A percentile compares a stretch with the other conserved stretches of the same genome.
Conservation (phyloP, 2,797 vertebrate genomes). For the Phoxinus dragarum region DNA sequence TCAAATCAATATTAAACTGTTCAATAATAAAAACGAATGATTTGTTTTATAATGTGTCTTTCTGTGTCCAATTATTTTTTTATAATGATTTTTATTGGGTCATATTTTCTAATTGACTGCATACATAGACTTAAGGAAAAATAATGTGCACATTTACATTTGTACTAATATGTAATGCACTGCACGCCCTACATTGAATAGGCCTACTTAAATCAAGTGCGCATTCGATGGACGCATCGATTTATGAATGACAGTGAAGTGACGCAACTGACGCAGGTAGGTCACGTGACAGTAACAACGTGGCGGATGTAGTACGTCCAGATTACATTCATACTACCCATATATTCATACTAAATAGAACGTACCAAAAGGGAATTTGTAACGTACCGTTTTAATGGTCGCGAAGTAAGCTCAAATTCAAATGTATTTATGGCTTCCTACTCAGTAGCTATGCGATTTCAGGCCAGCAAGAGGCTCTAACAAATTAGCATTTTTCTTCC, state of each 20-base stretch:
- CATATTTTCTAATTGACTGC: not conserved
- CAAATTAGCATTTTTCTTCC: not conserved
- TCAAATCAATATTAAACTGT: slow-evolving; percentile 11
- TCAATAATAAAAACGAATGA: slow-evolving; percentile 14
- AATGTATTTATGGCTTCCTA: not conserved
- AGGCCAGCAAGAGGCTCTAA: not conserved
- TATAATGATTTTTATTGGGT: not conserved
- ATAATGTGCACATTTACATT: not conserved
- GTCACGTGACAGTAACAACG: not conserved
- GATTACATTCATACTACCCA: not conserved
- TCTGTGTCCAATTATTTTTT: not conserved
- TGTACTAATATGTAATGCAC: not conserved
- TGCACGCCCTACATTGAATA: too few species aligned
- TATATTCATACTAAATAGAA: not conserved
- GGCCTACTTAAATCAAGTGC: not conserved
- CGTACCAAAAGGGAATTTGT: too few species aligned
- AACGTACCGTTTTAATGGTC: not conserved
- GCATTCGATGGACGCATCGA: not conserved
- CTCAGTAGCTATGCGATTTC: not conserved
- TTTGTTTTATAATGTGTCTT: slow-evolving; percentile 12
- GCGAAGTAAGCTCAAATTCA: not conserved
- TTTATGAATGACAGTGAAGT: not conserved
- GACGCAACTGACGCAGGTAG: not conserved
- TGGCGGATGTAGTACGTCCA: not conserved
- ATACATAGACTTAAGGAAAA: not conserved